These are phyloP conservation scores for Phyllostomus discolor DNA, from an alignment of 2,113 vertebrate genomes.

Conservation along the genomic window DNA sequence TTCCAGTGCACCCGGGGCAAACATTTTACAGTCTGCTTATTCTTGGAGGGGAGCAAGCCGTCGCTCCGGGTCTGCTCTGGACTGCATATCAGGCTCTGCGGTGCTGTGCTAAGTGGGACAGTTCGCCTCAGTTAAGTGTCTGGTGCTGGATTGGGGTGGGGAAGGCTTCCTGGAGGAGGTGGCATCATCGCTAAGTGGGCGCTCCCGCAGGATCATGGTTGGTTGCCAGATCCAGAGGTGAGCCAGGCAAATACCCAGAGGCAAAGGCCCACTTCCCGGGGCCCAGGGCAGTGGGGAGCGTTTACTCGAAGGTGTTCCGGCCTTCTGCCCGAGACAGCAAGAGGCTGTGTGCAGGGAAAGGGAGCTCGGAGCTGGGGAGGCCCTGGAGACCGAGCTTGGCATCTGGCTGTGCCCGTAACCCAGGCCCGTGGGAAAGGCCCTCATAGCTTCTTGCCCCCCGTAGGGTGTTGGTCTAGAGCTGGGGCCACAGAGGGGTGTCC, in stretches of 20 bases:
- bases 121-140: background rate
- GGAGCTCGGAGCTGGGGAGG: background rate
- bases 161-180: background rate
- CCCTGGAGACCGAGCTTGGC: background rate
- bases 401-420: background rate
- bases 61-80: background rate
- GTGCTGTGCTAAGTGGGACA: background rate
- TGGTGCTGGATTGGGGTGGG: no score
- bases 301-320: background rate
- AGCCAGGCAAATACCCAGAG: background rate
- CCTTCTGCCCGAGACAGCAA: background rate
- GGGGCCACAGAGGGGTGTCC: background rate
- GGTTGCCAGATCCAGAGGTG: background rate
- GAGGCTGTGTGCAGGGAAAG: rapidly evolving
- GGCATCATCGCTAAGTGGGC: background rate
- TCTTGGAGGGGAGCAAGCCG: background rate
- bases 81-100: background rate
- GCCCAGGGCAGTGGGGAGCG: background rate
- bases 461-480: background rate
- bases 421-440: background rate
- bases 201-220: background rate
- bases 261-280: background rate
- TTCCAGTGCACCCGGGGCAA: background rate
- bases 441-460: rapidly evolving
- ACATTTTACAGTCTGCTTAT: background rate